A percentile compares a stretch with the other conserved stretches of the same genome.
phyloP scores from a whole-genome alignment of 1,140 invertebrate genomes.

The Berghia stephanieae region DNA sequence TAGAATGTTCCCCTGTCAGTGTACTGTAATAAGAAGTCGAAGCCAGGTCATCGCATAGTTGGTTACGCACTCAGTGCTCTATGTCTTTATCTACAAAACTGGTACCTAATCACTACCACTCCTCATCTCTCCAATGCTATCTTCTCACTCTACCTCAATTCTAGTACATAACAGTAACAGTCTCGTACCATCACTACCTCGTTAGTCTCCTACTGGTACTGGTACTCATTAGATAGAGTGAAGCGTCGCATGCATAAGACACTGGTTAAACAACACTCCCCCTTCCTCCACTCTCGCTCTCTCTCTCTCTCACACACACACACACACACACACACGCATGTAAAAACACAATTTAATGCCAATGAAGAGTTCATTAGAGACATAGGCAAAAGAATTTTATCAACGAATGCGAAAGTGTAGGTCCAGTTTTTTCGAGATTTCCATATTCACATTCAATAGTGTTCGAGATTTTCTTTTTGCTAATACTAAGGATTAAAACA shows the following conservation, averaged over 20 bases:
- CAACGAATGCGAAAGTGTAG: too few species aligned
- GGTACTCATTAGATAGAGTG: neutral
- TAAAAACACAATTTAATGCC: neutral
- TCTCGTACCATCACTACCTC: neutral
- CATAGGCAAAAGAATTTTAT: neutral
- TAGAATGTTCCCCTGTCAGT: too few species aligned
- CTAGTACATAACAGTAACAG: too few species aligned
- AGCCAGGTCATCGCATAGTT: too few species aligned
- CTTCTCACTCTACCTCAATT: neutral
- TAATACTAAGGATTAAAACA: neutral
- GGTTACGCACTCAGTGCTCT: too few species aligned
- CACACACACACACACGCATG: neutral
- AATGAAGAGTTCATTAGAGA: neutral
- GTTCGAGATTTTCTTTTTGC: too few species aligned
- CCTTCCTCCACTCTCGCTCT: neutral
- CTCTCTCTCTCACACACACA: neutral
- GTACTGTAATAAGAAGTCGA: too few species aligned
- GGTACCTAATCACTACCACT: too few species aligned
- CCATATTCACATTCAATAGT: too few species aligned
- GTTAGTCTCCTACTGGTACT: neutral
- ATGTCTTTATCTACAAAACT: too few species aligned
- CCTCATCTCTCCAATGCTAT: conserved; percentile 12
- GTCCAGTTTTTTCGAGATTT: too few species aligned
- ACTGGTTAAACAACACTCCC: neutral
- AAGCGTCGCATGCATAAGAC: neutral